A percentile compares a stretch with the other conserved stretches of the same genome.
Evolutionary conservation across 1,140 invertebrate species (phyloP).

Genomic region (Notospermus geniculatus): DNA sequence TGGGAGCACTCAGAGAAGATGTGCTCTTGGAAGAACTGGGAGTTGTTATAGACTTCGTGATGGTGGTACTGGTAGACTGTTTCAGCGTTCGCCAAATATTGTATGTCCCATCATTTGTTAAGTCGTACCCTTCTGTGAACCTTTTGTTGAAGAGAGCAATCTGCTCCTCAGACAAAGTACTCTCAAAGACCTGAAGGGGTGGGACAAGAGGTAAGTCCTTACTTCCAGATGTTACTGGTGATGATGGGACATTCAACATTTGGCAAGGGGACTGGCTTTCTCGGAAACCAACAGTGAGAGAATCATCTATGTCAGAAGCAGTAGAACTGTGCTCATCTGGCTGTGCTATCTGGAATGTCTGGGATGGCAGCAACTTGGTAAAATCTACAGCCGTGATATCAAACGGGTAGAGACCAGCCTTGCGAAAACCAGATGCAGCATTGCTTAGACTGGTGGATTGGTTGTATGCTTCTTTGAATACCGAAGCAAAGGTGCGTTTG

Average conservation of each 20-base stretch:
- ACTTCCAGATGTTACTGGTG: no score
- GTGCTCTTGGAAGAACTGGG: not conserved
- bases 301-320: not conserved
- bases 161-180: not conserved
- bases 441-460: not conserved
- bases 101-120: not conserved
- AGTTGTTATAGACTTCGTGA: not conserved
- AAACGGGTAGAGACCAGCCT: not conserved
- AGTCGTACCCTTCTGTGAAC: not conserved
- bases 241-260: no score
- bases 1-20: not conserved
- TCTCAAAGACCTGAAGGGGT: not conserved
- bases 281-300: no score
- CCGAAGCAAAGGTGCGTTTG: not conserved
- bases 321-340: not conserved
- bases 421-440: not conserved
- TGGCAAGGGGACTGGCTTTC: no score
- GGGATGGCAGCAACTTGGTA: not conserved
- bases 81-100: not conserved
- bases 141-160: not conserved
- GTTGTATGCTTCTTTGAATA: not conserved
- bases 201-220: not conserved
- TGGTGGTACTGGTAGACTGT: not conserved
- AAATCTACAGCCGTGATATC: not conserved
- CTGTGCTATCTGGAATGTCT: not conserved